Percentiles rank a stretch among this genome's conserved stretches.
These are phyloP conservation scores for Chrysolina haemoptera DNA, from an alignment of 2,888 invertebrate species.

Conservation along the genomic window DNA sequence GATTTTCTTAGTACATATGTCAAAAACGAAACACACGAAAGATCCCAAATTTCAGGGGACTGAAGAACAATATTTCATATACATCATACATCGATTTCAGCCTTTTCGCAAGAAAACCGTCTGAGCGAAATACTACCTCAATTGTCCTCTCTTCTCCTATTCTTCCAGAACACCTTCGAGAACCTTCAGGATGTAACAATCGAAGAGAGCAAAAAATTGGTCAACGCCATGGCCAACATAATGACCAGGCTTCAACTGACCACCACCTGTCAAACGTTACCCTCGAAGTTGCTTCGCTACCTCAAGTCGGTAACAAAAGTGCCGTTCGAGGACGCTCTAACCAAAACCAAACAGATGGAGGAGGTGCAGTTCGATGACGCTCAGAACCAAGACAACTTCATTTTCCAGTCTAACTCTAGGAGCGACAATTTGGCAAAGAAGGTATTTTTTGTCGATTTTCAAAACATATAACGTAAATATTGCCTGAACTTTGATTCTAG, in stretches of 20 bases:
- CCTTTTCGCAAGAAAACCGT: too few species aligned
- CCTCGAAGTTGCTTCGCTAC: slow-evolving; percentile 47
- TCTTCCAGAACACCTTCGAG: slow-evolving; percentile 31
- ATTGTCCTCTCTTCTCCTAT: too few species aligned
- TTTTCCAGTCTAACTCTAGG: slow-evolving; percentile 52
- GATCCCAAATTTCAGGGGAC: too few species aligned
- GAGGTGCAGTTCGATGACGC: slow-evolving; percentile 51
- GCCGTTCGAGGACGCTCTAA: slow-evolving; percentile 48
- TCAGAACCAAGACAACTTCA: slow-evolving; percentile 53
- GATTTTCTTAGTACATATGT: too few species aligned
- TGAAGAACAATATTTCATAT: too few species aligned
- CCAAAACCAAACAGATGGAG: slow-evolving; percentile 54
- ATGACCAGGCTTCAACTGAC: slow-evolving; percentile 51
- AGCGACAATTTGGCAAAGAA: slow-evolving; percentile 50
- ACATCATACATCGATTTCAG: too few species aligned
- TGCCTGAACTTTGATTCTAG: slow-evolving; percentile 1
- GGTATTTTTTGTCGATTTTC: slow-evolving; percentile 37
- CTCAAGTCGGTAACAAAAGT: slow-evolving; percentile 51
- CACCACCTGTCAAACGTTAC: slow-evolving; percentile 53
- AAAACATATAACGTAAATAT: too few species aligned
- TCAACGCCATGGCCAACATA: slow-evolving; percentile 51
- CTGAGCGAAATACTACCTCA: too few species aligned
- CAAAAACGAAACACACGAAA: too few species aligned
- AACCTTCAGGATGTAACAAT: slow-evolving; percentile 36
- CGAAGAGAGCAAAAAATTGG: slow-evolving; percentile 41